Conservation (phyloP, 2,888 invertebrate species). For the Chirona hameri region DNA sequence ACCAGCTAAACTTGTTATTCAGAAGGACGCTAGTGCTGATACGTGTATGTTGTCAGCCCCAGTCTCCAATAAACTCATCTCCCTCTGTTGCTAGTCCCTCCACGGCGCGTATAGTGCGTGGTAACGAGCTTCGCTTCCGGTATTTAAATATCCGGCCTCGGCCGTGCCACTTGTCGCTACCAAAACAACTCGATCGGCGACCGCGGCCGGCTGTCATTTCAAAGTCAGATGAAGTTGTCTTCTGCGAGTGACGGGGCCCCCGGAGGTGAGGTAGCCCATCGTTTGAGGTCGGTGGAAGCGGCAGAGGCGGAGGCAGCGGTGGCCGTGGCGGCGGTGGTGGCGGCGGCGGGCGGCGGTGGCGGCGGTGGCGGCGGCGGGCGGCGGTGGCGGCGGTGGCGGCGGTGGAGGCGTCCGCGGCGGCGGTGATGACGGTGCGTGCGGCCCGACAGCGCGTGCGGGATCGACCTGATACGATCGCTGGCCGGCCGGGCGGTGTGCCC, state of each 20-base stretch:
- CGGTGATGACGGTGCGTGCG: neutral
- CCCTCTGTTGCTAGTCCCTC: neutral
- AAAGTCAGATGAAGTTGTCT: neutral
- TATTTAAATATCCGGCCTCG: neutral
- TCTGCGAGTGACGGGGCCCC: no score
- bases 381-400: neutral
- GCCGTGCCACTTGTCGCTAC: neutral
- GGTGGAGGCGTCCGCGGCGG: no score
- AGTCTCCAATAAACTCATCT: neutral
- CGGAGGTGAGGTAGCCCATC: no score
- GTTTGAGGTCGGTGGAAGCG: no score
- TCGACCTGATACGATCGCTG: neutral
- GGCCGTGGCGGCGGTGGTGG: neutral
- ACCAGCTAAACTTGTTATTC: no score
- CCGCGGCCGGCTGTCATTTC: neutral
- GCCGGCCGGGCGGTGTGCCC: neutral
- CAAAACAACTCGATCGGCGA: conserved; percentile 7
- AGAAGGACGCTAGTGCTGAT: no score
- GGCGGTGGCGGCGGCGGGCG: neutral
- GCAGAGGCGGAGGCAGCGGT: neutral
- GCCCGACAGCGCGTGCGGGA: neutral
- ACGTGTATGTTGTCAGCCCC: neutral
- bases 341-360: neutral
- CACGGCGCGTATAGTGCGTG: neutral
- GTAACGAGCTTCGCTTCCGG: neutral